Conservation (phyloP, 2,888 invertebrate genomes). For the Drosophila setosimentum region DNA sequence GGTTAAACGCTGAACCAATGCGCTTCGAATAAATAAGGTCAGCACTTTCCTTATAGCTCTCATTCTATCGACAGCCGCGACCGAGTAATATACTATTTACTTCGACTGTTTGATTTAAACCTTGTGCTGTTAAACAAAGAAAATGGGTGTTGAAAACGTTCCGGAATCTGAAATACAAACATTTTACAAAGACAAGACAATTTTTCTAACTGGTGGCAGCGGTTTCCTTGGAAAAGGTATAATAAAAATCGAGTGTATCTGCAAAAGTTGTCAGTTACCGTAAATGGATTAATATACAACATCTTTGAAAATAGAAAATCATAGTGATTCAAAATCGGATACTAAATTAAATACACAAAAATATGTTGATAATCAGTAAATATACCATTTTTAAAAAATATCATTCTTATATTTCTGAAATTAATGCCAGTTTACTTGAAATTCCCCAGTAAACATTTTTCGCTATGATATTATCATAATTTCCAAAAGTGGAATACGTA, state of each 20-base stretch:
- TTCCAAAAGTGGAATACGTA: background rate
- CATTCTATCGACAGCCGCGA: conserved; percentile 46
- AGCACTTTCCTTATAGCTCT: conserved; percentile 23
- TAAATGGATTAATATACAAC: background rate
- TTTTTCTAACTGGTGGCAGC: conserved; percentile 88
- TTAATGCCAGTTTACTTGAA: background rate
- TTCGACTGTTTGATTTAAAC: background rate
- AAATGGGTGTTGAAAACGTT: conserved; percentile 4
- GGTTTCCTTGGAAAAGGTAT: conserved; percentile 86
- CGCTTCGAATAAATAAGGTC: conserved; percentile 57
- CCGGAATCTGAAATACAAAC: conserved; percentile 85
- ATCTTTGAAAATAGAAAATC: background rate
- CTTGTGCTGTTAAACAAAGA: background rate
- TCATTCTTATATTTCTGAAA: background rate
- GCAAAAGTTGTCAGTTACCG: background rate
- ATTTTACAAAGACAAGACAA: conserved; percentile 87
- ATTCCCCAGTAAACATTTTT: too few species aligned
- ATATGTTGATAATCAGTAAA: background rate
- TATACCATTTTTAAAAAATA: background rate
- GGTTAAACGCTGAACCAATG: conserved; percentile 8
- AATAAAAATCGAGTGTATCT: background rate
- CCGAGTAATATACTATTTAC: background rate
- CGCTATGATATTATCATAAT: background rate
- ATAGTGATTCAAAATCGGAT: background rate
- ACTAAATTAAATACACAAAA: background rate